phyloP scores from a whole-genome alignment of 2,888 invertebrate genomes.

The Pollenia griseotomentosa region DNA sequence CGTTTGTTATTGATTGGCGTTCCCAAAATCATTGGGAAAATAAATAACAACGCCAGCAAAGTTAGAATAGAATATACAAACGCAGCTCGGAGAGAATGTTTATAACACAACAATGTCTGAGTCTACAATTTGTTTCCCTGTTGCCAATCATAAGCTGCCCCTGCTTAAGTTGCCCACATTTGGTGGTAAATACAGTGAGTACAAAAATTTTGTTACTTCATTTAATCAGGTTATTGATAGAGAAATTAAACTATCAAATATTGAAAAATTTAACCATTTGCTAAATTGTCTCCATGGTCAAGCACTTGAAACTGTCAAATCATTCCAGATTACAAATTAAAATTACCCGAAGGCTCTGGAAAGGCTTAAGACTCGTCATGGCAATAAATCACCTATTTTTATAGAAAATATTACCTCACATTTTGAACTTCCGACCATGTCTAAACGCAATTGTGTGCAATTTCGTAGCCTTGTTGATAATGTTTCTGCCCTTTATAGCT shows the following conservation, averaged over 20 bases:
- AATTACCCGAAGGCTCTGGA: slow-evolving; percentile 26
- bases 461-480: background rate
- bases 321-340: slow-evolving; percentile 34
- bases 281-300: background rate
- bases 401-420: no score
- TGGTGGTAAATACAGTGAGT: no score
- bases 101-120: slow-evolving; percentile 39
- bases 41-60: background rate
- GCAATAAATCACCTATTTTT: background rate
- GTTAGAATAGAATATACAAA: slow-evolving; percentile 31
- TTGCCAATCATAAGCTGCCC: slow-evolving; percentile 13
- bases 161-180: background rate
- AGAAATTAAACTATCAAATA: background rate
- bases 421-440: background rate
- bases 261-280: background rate
- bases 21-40: background rate
- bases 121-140: slow-evolving; percentile 30
- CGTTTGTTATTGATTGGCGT: background rate
- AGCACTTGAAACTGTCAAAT: background rate
- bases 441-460: background rate
- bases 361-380: background rate
- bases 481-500: no score
- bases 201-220: background rate
- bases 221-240: background rate
- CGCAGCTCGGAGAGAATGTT: slow-evolving; percentile 25